These are phyloP conservation scores for Andrena bucephala DNA, from an alignment of 2,888 invertebrate species.

Conservation along the genomic window DNA sequence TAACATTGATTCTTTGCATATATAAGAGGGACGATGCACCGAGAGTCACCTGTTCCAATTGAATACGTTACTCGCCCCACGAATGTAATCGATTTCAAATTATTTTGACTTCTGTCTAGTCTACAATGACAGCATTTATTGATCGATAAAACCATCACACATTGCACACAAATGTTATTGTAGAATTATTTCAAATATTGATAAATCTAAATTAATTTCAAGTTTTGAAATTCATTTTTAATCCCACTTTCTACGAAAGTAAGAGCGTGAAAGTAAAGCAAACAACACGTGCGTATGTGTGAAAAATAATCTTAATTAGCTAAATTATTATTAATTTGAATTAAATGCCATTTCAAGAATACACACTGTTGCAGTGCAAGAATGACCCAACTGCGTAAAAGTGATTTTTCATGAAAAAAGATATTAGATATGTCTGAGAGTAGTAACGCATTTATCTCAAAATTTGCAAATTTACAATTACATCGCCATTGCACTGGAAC, in stretches of 20 bases:
- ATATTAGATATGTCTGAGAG: too few species aligned
- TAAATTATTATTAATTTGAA: neutral
- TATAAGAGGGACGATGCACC: slow-evolving; percentile 26
- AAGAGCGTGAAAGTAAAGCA: neutral
- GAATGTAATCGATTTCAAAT: slow-evolving; percentile 19
- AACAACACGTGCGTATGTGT: neutral
- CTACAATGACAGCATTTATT: neutral
- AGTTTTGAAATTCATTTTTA: neutral
- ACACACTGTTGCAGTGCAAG: too few species aligned
- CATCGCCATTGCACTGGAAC: too few species aligned
- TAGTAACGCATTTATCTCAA: too few species aligned
- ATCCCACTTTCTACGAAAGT: neutral
- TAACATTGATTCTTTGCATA: slow-evolving; percentile 44
- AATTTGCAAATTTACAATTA: too few species aligned
- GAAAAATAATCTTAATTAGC: neutral
- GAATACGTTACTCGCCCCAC: slow-evolving; percentile 31
- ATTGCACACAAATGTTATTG: neutral
- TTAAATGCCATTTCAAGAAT: neutral
- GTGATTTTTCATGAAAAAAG: too few species aligned
- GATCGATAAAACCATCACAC: neutral
- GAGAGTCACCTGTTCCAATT: slow-evolving; percentile 38
- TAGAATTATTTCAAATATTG: neutral
- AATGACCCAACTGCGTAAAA: too few species aligned
- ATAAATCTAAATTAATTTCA: neutral
- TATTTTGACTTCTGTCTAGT: neutral